Evolutionary conservation across 2,113 vertebrate genomes (phyloP).

Genomic region (Calyptomena viridis): DNA sequence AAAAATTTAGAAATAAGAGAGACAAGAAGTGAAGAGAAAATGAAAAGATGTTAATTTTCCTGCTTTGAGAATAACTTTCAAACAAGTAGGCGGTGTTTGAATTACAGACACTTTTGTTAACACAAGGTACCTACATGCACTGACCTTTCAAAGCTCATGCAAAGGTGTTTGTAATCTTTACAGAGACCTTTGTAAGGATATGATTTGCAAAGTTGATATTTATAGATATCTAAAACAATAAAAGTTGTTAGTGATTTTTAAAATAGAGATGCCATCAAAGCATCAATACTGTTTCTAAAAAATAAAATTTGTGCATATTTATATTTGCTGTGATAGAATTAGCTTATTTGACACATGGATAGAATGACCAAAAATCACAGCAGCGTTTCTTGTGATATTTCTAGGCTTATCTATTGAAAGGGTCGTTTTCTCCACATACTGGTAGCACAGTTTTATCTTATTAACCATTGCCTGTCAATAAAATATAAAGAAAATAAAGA

Average conservation of each 20-base stretch:
- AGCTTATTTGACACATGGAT: background rate
- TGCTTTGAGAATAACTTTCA: background rate
- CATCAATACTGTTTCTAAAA: background rate
- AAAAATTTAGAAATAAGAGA: background rate
- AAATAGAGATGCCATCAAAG: constrained; percentile 8
- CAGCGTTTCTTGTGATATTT: background rate
- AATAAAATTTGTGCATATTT: background rate
- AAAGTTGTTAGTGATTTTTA: background rate
- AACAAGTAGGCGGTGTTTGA: background rate
- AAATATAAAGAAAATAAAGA: background rate
- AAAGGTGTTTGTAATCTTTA: constrained; percentile 31
- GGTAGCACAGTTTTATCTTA: background rate
- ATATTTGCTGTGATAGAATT: constrained; percentile 10
- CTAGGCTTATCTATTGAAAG: background rate
- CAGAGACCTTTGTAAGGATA: background rate
- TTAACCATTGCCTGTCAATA: background rate
- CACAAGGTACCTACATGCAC: background rate
- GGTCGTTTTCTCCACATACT: background rate
- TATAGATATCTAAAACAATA: constrained; percentile 31
- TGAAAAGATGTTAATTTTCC: background rate
- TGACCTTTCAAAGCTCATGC: constrained; percentile 38
- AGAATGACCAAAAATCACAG: background rate
- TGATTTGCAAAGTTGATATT: constrained; percentile 45
- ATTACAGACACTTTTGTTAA: constrained; percentile 17
- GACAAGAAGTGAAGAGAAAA: background rate